phyloP scores from a whole-genome alignment of 2,797 vertebrate species.

The Mallotus villosus region DNA sequence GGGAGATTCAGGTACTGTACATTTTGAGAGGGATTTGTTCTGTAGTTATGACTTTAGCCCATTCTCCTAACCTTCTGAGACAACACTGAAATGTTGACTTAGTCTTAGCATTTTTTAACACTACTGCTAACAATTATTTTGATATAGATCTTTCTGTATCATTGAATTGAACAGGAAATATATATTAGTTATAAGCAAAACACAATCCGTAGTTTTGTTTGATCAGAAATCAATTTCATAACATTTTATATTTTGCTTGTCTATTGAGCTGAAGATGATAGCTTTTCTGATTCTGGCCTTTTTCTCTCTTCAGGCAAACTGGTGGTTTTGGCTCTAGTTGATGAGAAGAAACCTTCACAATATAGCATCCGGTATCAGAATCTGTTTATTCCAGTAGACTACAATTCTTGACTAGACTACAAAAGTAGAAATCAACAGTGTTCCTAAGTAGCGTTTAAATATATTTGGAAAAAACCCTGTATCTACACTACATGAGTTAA shows the following conservation, averaged over 20 bases:
- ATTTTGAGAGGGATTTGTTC: too few relatives aligned
- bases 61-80: not conserved
- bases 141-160: not conserved
- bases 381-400: not conserved
- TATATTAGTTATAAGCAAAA: not conserved
- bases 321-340: slow-evolving; percentile 85
- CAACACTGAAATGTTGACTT: too few relatives aligned
- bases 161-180: not conserved
- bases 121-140: not conserved
- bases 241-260: not conserved
- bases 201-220: not conserved
- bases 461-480: too few relatives aligned
- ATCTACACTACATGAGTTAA: not conserved
- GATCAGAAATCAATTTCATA: not conserved
- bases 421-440: too few relatives aligned
- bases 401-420: not conserved
- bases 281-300: slow-evolving; percentile 7
- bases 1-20: slow-evolving; percentile 85
- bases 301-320: slow-evolving; percentile 80
- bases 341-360: slow-evolving; percentile 77
- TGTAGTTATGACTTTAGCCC: not conserved
- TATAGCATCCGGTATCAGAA: slow-evolving; percentile 81
- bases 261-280: not conserved
- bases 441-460: too few relatives aligned
- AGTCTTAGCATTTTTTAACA: too few relatives aligned